Conservation (phyloP, 2,888 invertebrate genomes). For the Thymelicus lineola region DNA sequence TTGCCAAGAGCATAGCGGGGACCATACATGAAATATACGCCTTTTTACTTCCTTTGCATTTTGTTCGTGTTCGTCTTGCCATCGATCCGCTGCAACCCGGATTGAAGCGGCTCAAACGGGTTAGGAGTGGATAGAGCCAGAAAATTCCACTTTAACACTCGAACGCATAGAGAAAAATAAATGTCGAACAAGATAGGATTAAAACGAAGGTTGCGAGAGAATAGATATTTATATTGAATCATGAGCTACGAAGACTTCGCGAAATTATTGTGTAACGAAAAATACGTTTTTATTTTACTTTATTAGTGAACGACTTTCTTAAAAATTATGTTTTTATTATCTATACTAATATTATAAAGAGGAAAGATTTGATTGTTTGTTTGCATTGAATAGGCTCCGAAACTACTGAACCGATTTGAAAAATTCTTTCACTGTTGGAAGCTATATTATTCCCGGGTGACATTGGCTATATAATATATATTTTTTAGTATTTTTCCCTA, state of each 20-base stretch:
- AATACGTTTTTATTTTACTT: too few species aligned
- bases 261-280: not conserved
- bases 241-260: not conserved
- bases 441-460: too few species aligned
- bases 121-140: constrained; percentile 25
- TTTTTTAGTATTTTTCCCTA: too few species aligned
- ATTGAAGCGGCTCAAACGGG: constrained; percentile 31
- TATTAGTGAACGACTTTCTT: too few species aligned
- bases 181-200: constrained; percentile 23
- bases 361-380: too few species aligned
- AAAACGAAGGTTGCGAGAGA: constrained; percentile 14
- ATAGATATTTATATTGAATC: not conserved
- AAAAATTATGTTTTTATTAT: too few species aligned
- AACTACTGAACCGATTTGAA: too few species aligned
- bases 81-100: constrained; percentile 43
- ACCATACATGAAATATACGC: constrained; percentile 47
- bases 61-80: constrained; percentile 43
- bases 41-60: constrained; percentile 46
- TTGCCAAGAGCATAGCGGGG: constrained; percentile 45
- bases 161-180: constrained; percentile 24
- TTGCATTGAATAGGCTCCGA: too few species aligned
- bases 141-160: constrained; percentile 35
- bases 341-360: too few species aligned
- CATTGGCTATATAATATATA: too few species aligned
- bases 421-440: too few species aligned